Conservation (phyloP, 2,113 vertebrate species). For the Macquaria ambigua region DNA sequence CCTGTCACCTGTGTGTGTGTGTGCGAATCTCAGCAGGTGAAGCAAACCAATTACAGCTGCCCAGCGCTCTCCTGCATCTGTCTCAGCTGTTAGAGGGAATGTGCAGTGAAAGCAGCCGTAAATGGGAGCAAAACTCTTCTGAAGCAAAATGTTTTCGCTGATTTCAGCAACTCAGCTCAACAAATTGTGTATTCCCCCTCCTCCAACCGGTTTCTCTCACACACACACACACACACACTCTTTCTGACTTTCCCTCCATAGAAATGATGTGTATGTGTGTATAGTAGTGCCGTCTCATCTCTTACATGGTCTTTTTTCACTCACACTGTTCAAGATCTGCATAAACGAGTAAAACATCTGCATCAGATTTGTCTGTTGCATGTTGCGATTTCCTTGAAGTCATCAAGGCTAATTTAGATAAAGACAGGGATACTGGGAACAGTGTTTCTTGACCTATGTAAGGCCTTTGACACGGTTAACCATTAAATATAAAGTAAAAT, state of each 20-base stretch:
- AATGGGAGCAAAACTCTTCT: conserved; percentile 55
- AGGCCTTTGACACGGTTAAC: too few species aligned
- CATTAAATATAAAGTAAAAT: too few species aligned
- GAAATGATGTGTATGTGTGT: conserved; percentile 16
- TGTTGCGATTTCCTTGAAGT: too few species aligned
- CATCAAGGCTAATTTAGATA: too few species aligned
- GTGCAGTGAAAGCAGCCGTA: conserved; percentile 56
- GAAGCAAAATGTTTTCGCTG: conserved; percentile 61
- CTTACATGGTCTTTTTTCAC: background rate
- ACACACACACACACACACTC: conserved; percentile 17
- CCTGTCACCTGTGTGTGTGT: conserved; percentile 44
- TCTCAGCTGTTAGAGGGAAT: conserved; percentile 33
- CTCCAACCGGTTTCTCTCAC: conserved; percentile 25
- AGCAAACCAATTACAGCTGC: conserved; percentile 44
- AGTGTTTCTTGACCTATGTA: too few species aligned
- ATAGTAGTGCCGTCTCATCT: background rate
- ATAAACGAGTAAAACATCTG: background rate
- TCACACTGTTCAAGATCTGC: background rate
- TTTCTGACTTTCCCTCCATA: conserved; percentile 3
- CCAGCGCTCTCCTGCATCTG: background rate
- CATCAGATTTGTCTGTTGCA: background rate
- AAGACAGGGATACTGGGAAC: too few species aligned
- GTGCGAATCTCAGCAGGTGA: conserved; percentile 30
- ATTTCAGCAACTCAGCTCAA: conserved; percentile 62
- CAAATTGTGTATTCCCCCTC: conserved; percentile 54